phyloP scores from a whole-genome alignment of 2,888 invertebrate genomes.

The Spodoptera picta region DNA sequence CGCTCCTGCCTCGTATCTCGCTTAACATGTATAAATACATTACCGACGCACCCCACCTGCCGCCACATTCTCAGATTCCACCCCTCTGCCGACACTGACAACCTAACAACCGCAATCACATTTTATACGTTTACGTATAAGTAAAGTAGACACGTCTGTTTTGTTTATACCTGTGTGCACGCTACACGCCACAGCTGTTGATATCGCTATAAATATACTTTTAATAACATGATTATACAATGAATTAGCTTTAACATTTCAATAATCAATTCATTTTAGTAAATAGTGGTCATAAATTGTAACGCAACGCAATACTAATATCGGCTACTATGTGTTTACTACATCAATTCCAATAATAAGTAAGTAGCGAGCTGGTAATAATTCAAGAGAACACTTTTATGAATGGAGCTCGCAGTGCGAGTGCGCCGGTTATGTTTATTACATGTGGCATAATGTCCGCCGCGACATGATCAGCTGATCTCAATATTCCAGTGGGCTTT shows the following conservation, averaged over 20 bases:
- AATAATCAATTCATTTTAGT: constrained; percentile 55
- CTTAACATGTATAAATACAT: constrained; percentile 43
- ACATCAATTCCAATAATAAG: constrained; percentile 67
- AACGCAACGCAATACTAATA: constrained; percentile 57
- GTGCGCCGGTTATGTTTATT: constrained; percentile 74
- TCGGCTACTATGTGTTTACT: constrained; percentile 68
- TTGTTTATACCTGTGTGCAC: background rate
- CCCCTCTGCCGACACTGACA: constrained; percentile 25
- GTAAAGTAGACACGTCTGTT: too few species aligned
- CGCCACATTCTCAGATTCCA: constrained; percentile 45
- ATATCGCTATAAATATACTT: constrained; percentile 29
- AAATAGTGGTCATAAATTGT: constrained; percentile 56
- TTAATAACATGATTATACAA: constrained; percentile 47
- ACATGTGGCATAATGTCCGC: constrained; percentile 66
- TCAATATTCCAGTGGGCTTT: constrained; percentile 53
- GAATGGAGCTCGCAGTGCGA: constrained; percentile 69
- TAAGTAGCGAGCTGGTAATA: constrained; percentile 64
- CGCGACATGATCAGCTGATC: constrained; percentile 58
- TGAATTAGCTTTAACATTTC: constrained; percentile 56
- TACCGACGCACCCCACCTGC: constrained; percentile 46
- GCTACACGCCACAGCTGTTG: constrained; percentile 6
- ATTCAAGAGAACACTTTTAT: constrained; percentile 74
- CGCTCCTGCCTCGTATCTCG: constrained; percentile 43
- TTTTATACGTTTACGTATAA: background rate
- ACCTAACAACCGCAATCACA: constrained; percentile 22